Evolutionary conservation across 2,888 invertebrate species (phyloP), one percentile per base, ranked within the genome.

Genomic region (Lasioglossum pauxillum): DNA sequence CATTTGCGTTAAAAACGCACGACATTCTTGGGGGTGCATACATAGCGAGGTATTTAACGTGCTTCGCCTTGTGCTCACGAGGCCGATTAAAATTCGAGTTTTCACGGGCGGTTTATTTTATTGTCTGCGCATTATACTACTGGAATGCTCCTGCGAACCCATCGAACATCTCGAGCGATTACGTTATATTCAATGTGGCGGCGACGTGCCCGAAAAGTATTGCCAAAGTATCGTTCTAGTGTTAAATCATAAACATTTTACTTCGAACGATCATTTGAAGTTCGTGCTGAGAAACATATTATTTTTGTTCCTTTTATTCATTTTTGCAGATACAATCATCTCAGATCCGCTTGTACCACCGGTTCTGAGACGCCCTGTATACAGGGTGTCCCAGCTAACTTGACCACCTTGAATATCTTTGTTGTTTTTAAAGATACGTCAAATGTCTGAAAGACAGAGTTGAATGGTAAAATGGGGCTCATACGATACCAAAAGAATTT

Each of bases 71-170:
- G n/a, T 41, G 41, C 69, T 71, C n/a, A 5, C n/a, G 41, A 71
- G 23, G n/a, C 12, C 41, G 10, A 71, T 71, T 71, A 71, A 71
- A 71, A 71, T 71, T 23, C 41, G 69, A 71, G 41, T 71, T n/a
- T 41, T 71, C 41, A 71, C 38, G 23, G 23, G 4, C n/a, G 69
- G 69, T 71, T 71, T 71, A 12, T 71, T 71, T 71, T 71, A 71
- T 71, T 71, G 69, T 71, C 69, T n/a, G 69, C 69, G 38, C 69
- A n/a, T 67, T 67, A 67, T 67, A 38, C 23, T 67, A 67, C 67
- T 19, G 67, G 31, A 67, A 67, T 19, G 67, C 35, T 38, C 23
- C 67, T 35, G 35, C 67, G 35, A 67, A 38, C 19, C 19, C 67
- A 8, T 67, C 67, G 67, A 67, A 67, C 31, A 8, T 67, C 31